Evolutionary conservation across 2,113 vertebrate species (phyloP), one percentile per base, ranked within the genome.

Genomic region (Tylochromis polylepis): DNA sequence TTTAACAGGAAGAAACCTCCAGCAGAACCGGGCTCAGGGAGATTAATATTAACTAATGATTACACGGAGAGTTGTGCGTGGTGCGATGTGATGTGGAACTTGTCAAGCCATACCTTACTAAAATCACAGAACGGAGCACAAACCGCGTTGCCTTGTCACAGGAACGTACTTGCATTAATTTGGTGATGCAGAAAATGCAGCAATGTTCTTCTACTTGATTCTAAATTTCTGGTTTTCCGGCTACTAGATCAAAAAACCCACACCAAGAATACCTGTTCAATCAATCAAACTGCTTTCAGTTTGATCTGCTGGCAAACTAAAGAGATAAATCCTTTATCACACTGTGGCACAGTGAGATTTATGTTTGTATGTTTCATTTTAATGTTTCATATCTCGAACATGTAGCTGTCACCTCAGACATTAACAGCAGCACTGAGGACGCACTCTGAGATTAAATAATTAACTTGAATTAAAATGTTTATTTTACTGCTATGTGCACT

Each of bases 121-220:
- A 43, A 11, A 43, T 12, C 41, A 43, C 41, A 14, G 11, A 43
- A 14, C 14, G 41, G 14, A 43, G 41, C 12, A 5, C 65, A 70
- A 70, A 24, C 8, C 43, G 65, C 0, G 1, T 70, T 24, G 38
- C 65, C 38, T 18, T 72, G 22, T 46, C 5, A 46, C 38, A 43
- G 38, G 14, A 27, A 72, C 46, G 0, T 46, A 24, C 8, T 46
- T 46, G 22, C 10, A 11, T 70, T 27, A 11, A 27, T 70, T 16
- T 15, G 65, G 14, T 2, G 0, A 10, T 43, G 0, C 38, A 16
- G 65, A 43, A 70, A 27, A 1, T 24, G 0, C n/a, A 43, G n/a
- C 43, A 38, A 70, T 70, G 65, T 14, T 43, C 2, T 43, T 0
- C 24, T 43, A 70, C 65, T 2, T 6, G 5, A 46, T 24, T 72